Evolutionary conservation across 2,888 invertebrate genomes (phyloP).

Genomic region (Chloromyia formosa): DNA sequence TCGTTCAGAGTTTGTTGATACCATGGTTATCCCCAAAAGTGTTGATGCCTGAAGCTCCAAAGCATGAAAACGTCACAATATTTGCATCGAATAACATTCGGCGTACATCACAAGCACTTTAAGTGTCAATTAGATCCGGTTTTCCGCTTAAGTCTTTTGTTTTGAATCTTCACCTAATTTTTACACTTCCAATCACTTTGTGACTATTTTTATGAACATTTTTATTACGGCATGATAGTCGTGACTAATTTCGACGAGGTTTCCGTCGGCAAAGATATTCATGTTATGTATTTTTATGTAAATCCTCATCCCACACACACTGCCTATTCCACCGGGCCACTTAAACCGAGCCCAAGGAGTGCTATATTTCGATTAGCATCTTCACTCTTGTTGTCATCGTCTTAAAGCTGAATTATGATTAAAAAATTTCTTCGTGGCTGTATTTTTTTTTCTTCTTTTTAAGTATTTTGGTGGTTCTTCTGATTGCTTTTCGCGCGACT

Average conservation of each 20-base stretch:
- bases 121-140: no score
- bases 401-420: conserved; percentile 25
- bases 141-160: conserved; percentile 29
- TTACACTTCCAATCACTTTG: conserved; percentile 12
- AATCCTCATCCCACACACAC: background rate
- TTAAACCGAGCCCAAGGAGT: background rate
- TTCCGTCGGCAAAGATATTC: background rate
- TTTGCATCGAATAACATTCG: no score
- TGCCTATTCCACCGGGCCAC: background rate
- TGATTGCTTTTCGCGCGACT: conserved; percentile 11
- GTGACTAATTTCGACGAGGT: background rate
- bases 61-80: no score
- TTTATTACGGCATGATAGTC: conserved; percentile 18
- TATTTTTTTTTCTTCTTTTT: background rate
- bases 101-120: no score
- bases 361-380: conserved; percentile 34
- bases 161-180: conserved; percentile 4
- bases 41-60: no score
- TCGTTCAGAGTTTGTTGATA: no score
- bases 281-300: conserved; percentile 10
- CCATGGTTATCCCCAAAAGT: no score
- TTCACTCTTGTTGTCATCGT: conserved; percentile 26
- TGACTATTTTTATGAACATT: conserved; percentile 31
- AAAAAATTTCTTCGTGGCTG: background rate
- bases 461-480: no score